Conservation (phyloP, 2,888 invertebrate species). For the Penaeus monodon region DNA sequence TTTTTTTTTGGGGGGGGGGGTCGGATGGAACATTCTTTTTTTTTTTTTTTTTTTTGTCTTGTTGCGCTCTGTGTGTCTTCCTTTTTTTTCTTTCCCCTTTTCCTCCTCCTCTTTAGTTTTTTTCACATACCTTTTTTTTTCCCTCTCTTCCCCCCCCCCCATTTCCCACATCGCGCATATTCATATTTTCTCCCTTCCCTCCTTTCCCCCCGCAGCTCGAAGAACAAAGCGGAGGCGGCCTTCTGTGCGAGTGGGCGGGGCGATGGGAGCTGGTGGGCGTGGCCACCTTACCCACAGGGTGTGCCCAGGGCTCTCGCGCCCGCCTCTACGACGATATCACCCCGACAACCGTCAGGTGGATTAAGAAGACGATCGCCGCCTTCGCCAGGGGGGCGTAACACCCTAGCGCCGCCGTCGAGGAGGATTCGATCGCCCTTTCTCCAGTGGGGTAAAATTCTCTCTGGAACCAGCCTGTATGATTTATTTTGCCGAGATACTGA, state of each 20-base stretch:
- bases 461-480: too few relatives aligned
- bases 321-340: constrained; percentile 64
- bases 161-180: neutral
- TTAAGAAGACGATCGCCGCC: constrained; percentile 64
- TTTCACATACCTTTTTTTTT: too few relatives aligned
- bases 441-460: neutral
- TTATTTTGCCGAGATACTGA: too few relatives aligned
- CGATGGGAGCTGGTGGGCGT: constrained; percentile 65
- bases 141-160: neutral
- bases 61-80: neutral
- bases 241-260: constrained; percentile 64
- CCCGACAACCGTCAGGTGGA: constrained; percentile 62
- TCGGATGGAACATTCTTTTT: neutral
- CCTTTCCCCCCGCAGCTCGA: constrained; percentile 53
- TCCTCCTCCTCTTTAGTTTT: neutral
- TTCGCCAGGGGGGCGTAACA: constrained; percentile 59
- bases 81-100: constrained; percentile 2
- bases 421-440: neutral
- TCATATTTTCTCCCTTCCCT: neutral
- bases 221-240: constrained; percentile 64
- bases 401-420: neutral
- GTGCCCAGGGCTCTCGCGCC: constrained; percentile 54
- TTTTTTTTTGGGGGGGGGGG: too few relatives aligned
- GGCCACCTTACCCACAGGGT: constrained; percentile 58
- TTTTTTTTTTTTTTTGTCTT: neutral